Evolutionary conservation across 2,797 vertebrate species (phyloP).

Genomic region (Cichlasoma orientale): DNA sequence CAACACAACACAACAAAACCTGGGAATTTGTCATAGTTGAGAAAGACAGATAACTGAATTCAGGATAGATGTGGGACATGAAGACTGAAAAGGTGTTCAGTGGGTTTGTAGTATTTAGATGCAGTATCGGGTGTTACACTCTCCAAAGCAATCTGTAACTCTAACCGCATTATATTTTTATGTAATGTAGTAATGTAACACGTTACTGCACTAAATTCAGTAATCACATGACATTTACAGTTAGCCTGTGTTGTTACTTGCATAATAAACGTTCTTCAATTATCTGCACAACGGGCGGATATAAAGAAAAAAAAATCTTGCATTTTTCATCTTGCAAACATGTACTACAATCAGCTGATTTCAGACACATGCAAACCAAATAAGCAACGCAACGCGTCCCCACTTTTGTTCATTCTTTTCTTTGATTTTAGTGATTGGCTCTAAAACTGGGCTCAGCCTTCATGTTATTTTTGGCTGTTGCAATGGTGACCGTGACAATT

Average conservation of each 20-base stretch:
- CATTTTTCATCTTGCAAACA: background rate
- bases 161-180: background rate
- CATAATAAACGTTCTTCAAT: background rate
- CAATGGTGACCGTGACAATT: background rate
- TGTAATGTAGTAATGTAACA: background rate
- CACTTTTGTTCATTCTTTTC: no score
- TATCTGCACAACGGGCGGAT: background rate
- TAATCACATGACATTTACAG: background rate
- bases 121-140: no score
- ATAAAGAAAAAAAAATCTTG: background rate
- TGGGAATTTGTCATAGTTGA: background rate
- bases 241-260: background rate
- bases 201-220: background rate
- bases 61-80: background rate
- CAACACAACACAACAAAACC: background rate
- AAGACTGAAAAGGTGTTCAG: background rate
- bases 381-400: no score
- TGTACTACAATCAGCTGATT: background rate
- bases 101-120: background rate
- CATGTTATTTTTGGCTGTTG: no score
- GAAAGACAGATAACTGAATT: background rate
- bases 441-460: no score
- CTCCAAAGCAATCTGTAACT: background rate
- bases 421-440: background rate
- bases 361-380: background rate